A percentile compares a stretch with the other conserved stretches of the same genome.
phyloP scores from a whole-genome alignment of 2,113 vertebrate species.

The Vidua macroura region DNA sequence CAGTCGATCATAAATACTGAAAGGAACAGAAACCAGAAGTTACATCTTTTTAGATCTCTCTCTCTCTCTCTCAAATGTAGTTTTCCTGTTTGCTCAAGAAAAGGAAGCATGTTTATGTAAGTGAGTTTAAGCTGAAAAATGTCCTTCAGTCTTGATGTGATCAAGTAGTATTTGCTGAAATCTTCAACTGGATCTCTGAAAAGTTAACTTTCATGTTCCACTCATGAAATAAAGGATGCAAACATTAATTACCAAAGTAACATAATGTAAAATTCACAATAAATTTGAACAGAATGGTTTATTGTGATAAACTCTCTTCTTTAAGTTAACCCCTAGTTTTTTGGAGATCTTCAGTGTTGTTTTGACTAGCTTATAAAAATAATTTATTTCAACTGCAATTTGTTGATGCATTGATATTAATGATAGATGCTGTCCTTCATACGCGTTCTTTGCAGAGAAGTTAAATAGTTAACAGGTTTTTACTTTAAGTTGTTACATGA shows the following conservation, averaged over 20 bases:
- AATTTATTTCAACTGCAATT: not conserved
- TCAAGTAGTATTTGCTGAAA: not conserved
- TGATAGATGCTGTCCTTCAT: not conserved
- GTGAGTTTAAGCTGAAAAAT: not conserved
- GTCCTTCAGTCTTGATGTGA: not conserved
- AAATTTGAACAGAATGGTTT: not conserved
- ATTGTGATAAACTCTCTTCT: not conserved
- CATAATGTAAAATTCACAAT: not conserved
- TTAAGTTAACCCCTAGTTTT: not conserved
- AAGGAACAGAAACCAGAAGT: not conserved
- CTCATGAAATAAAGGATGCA: not conserved
- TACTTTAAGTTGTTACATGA: not conserved
- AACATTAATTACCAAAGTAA: not conserved
- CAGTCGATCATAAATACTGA: not conserved
- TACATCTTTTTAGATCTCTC: not conserved
- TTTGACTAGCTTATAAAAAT: not conserved
- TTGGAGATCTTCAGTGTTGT: not conserved
- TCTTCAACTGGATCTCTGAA: not conserved
- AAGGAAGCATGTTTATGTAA: not conserved
- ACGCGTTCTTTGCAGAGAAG: not conserved
- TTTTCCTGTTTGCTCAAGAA: not conserved
- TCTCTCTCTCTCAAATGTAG: not conserved
- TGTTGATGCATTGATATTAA: not conserved
- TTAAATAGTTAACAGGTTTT: not conserved
- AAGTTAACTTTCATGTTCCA: not conserved